phyloP scores from a whole-genome alignment of 2,797 vertebrate genomes.

The Momotus momota region DNA sequence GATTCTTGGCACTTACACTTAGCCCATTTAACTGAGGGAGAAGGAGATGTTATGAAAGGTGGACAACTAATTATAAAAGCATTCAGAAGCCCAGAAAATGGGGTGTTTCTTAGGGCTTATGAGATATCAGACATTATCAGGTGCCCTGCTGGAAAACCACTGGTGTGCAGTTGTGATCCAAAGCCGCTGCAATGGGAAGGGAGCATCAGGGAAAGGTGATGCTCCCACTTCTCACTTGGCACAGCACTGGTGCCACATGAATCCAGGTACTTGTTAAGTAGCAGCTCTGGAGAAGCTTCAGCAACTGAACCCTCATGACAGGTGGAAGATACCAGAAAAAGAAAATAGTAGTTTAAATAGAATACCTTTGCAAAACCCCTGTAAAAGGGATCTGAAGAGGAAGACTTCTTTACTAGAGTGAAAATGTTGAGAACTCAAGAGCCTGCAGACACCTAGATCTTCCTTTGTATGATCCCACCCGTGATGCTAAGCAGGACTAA shows the following conservation, averaged over 20 bases:
- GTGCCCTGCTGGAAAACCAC: slow-evolving; percentile 1
- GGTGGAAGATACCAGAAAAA: not conserved
- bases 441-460: not conserved
- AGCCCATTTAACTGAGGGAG: slow-evolving; percentile 49
- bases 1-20: not conserved
- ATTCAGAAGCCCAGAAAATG: slow-evolving; percentile 37
- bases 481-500: not conserved
- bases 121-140: slow-evolving; percentile 47
- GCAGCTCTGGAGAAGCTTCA: not conserved
- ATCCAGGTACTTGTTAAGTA: not conserved
- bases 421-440: not conserved
- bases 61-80: slow-evolving; percentile 42
- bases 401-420: not conserved
- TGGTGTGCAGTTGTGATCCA: not conserved
- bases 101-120: not conserved
- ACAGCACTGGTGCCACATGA: not conserved
- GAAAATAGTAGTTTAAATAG: not conserved
- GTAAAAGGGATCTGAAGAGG: not conserved
- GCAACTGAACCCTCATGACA: not conserved
- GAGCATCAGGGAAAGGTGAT: not conserved
- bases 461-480: not conserved
- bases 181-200: not conserved
- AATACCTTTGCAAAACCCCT: accelerated
- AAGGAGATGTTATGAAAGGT: not conserved
- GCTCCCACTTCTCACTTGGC: not conserved